A percentile compares a stretch with the other conserved stretches of the same genome.
Evolutionary conservation across 2,113 vertebrate genomes (phyloP).

Genomic region (Opisthocomus hoazin): DNA sequence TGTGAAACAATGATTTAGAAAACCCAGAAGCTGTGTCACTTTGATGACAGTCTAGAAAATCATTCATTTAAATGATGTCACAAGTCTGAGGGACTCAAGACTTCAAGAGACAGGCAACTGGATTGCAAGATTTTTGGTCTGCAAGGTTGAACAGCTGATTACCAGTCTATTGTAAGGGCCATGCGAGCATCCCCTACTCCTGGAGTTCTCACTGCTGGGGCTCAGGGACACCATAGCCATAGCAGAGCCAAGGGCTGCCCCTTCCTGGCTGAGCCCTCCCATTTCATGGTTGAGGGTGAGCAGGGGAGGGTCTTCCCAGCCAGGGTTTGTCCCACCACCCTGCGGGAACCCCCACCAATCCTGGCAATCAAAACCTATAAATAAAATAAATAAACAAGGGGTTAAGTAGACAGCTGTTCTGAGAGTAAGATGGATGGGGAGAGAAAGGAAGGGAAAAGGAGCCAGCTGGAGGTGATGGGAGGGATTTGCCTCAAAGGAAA

Average conservation of each 20-base stretch:
- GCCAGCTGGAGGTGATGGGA: not conserved
- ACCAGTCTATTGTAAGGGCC: not conserved
- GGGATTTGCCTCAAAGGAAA: not conserved
- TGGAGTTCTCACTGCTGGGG: not conserved
- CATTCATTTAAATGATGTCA: not conserved
- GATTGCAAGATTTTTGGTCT: not conserved
- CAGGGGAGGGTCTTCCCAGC: not conserved
- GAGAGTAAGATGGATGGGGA: not conserved
- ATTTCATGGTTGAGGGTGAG: not conserved
- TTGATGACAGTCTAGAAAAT: not conserved
- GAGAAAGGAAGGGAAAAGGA: not conserved
- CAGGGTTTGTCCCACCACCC: not conserved
- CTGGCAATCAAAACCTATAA: not conserved
- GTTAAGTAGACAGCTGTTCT: not conserved
- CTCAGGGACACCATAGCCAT: rapidly evolving
- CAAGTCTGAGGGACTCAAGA: not conserved
- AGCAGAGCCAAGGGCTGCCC: not conserved
- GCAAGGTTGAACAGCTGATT: not conserved
- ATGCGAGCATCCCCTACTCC: not conserved
- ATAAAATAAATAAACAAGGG: not conserved
- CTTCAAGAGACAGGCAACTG: not conserved
- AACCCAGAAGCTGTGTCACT: not conserved
- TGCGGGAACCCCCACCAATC: rapidly evolving
- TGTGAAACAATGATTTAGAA: not conserved
- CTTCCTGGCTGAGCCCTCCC: not conserved